Conservation (phyloP, 2,888 invertebrate species). For the Marronus borbonicus region DNA sequence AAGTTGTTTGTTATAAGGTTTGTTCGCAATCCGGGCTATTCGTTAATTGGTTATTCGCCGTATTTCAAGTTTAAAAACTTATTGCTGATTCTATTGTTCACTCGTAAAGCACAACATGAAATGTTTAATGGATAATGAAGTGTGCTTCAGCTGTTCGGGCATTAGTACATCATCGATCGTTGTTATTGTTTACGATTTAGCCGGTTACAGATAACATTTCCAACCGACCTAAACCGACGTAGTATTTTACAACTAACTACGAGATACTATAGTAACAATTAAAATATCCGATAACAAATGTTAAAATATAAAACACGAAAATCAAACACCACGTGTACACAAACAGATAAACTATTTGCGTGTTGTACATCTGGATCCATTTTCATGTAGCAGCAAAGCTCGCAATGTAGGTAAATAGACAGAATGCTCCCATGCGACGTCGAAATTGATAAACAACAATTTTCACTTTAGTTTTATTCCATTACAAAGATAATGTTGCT, state of each 20-base stretch:
- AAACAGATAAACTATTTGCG: background rate
- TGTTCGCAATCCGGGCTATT: no score
- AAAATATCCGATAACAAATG: background rate
- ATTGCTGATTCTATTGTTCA: no score
- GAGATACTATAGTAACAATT: background rate
- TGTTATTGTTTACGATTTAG: background rate
- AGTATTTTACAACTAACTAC: background rate
- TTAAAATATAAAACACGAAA: background rate
- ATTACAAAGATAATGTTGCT: background rate
- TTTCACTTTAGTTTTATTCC: conserved; percentile 1
- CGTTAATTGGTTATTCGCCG: no score
- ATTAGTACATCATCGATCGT: no score
- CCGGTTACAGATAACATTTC: background rate
- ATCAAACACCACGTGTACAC: background rate
- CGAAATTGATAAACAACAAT: conserved; percentile 16
- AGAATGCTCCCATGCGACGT: conserved; percentile 2
- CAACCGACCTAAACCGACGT: background rate
- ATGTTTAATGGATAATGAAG: no score
- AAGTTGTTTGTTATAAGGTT: no score
- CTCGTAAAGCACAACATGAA: no score
- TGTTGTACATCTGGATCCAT: background rate
- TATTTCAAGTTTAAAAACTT: no score
- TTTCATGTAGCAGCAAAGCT: background rate
- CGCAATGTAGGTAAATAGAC: conserved; percentile 1
- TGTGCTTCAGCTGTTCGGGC: no score